Percentiles rank a stretch among this genome's conserved stretches.
Conservation (phyloP, 2,888 invertebrate species). For the Ethmia dodecea region DNA sequence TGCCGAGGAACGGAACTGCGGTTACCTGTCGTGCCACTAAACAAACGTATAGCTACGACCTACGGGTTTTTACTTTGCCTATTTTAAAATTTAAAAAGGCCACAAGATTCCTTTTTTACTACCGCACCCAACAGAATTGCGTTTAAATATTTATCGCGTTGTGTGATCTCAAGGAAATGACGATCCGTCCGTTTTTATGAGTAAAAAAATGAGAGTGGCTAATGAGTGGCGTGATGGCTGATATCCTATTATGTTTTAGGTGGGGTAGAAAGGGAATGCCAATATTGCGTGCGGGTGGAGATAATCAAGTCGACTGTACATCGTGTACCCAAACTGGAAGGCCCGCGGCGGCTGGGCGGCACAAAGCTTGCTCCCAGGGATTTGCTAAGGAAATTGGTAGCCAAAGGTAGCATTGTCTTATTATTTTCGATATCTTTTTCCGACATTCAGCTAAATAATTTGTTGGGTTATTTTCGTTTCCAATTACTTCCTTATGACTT, state of each 20-base stretch:
- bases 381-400: slow-evolving; percentile 29
- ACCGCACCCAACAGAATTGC: slow-evolving; percentile 11
- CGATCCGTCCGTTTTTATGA: slow-evolving; percentile 30
- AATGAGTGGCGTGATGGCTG: slow-evolving; percentile 35
- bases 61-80: slow-evolving; percentile 33
- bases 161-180: slow-evolving; percentile 29
- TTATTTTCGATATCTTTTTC: no score
- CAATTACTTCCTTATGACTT: no score
- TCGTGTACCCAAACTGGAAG: no score
- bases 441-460: no score
- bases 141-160: slow-evolving; percentile 37
- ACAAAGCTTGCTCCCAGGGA: slow-evolving; percentile 23
- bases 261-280: slow-evolving; percentile 41
- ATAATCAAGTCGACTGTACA: slow-evolving; percentile 4
- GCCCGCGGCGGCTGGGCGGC: no score
- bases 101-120: slow-evolving; percentile 23
- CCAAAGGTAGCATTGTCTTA: no score
- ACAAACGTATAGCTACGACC: slow-evolving; percentile 33
- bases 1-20: slow-evolving; percentile 33
- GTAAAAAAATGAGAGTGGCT: slow-evolving; percentile 36
- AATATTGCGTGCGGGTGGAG: slow-evolving; percentile 40
- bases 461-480: no score
- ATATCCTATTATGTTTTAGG: slow-evolving; percentile 32
- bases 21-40: slow-evolving; percentile 36
- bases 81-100: slow-evolving; percentile 35